Conservation (phyloP, 2,113 vertebrate genomes). For the Ia io region DNA sequence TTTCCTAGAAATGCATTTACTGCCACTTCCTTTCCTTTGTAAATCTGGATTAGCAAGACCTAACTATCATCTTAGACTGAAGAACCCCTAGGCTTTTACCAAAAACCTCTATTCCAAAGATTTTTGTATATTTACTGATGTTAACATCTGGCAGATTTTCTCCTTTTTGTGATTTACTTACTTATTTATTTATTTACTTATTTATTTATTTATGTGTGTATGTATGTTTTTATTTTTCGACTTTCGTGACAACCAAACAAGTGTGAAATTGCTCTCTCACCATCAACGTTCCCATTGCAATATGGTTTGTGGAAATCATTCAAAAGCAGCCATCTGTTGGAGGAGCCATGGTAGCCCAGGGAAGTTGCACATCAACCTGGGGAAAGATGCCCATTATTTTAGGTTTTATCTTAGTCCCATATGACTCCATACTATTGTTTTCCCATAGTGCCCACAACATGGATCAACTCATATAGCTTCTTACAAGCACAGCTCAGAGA, state of each 20-base stretch:
- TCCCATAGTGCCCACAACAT: not conserved
- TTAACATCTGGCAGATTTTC: not conserved
- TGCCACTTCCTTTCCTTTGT: not conserved
- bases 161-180: not conserved
- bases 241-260: not conserved
- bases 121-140: not conserved
- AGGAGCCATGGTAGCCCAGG: not conserved
- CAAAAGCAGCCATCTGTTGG: not conserved
- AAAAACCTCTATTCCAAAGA: not conserved
- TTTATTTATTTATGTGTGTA: not conserved
- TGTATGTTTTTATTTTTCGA: not conserved
- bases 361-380: not conserved
- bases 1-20: conserved; percentile 3
- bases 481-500: not conserved
- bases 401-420: not conserved
- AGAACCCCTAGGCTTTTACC: not conserved
- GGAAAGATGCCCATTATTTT: not conserved
- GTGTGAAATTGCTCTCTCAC: not conserved
- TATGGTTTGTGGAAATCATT: not conserved
- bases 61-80: not conserved
- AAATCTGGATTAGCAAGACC: not conserved
- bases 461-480: not conserved
- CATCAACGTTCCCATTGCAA: not conserved
- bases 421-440: not conserved
- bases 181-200: not conserved